A percentile compares a stretch with the other conserved stretches of the same genome.
Evolutionary conservation across 2,888 invertebrate species (phyloP).

Genomic region (Theodoxus fluviatilis): DNA sequence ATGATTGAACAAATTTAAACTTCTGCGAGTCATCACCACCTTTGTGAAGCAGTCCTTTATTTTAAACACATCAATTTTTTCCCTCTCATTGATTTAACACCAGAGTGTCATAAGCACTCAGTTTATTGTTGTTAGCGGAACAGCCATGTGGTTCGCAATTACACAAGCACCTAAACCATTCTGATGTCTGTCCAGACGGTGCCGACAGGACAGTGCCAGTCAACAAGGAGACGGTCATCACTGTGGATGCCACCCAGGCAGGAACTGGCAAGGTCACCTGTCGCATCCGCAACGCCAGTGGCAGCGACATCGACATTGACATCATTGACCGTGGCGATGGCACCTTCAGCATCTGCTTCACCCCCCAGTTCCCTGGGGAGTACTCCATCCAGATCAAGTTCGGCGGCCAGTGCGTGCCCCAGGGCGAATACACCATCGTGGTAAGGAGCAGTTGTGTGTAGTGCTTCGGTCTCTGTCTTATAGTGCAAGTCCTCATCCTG

Average conservation of each 20-base stretch:
- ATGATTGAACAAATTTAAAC: no score
- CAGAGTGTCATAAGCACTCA: no score
- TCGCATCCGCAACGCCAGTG: slow-evolving; percentile 77
- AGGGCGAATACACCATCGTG: slow-evolving; percentile 63
- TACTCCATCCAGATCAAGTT: slow-evolving; percentile 86
- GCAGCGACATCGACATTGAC: slow-evolving; percentile 80
- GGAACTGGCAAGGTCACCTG: slow-evolving; percentile 85
- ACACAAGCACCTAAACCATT: no score
- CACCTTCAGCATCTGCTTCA: slow-evolving; percentile 72
- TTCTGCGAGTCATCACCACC: no score
- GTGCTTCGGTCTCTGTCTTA: no score
- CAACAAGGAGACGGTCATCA: slow-evolving; percentile 82
- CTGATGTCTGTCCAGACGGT: slow-evolving; percentile 70
- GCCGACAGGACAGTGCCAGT: slow-evolving; percentile 77
- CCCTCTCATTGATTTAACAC: no score
- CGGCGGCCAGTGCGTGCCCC: slow-evolving; percentile 78
- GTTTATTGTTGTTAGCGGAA: no score
- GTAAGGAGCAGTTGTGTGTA: slow-evolving; percentile 52
- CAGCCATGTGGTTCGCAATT: no score
- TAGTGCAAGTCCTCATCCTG: no score
- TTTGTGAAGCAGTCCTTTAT: no score
- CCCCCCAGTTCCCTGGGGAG: slow-evolving; percentile 70
- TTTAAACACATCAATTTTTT: no score
- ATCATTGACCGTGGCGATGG: slow-evolving; percentile 86
- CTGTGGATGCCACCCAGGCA: slow-evolving; percentile 81